These are phyloP conservation scores for Aethina tumida DNA, from an alignment of 1,140 invertebrate species.

Conservation along the genomic window DNA sequence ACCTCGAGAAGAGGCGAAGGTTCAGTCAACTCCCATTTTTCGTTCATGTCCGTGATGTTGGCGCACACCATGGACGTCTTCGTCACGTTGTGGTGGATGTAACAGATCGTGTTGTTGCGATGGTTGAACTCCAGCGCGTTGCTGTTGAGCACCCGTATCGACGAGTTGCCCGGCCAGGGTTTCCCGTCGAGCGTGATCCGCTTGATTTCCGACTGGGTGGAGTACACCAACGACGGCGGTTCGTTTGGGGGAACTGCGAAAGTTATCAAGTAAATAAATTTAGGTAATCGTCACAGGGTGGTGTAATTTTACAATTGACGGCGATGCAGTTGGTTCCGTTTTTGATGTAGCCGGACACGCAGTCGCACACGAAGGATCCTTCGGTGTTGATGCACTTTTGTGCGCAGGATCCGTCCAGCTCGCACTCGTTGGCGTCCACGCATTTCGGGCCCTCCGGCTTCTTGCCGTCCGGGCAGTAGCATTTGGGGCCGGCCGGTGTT, in stretches of 20 bases:
- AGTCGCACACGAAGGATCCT: conserved; percentile 64
- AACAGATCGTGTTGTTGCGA: conserved; percentile 56
- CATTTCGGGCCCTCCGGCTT: conserved; percentile 53
- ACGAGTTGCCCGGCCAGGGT: conserved; percentile 35
- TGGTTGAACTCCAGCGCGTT: conserved; percentile 44
- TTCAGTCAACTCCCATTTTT: conserved; percentile 44
- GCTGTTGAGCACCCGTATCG: conserved; percentile 36
- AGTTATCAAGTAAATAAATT: not conserved
- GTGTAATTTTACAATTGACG: conserved; percentile 51
- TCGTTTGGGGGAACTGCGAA: conserved; percentile 42
- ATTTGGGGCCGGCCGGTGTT: conserved; percentile 48
- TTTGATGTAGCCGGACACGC: conserved; percentile 60
- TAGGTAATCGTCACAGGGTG: not conserved
- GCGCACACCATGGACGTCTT: conserved; percentile 47
- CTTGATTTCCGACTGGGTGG: conserved; percentile 42
- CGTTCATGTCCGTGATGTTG: conserved; percentile 47
- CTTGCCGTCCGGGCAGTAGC: conserved; percentile 64
- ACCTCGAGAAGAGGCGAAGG: conserved; percentile 47
- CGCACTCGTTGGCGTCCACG: conserved; percentile 66
- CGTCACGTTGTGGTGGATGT: conserved; percentile 49
- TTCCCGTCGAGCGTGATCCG: conserved; percentile 44
- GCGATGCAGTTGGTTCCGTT: conserved; percentile 48
- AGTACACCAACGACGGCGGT: conserved; percentile 43
- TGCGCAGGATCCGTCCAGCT: conserved; percentile 61
- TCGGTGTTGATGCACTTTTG: conserved; percentile 66